Base-by-base conservation (phyloP, 2,888 invertebrate species). In the Tiliacea aurago region DNA sequence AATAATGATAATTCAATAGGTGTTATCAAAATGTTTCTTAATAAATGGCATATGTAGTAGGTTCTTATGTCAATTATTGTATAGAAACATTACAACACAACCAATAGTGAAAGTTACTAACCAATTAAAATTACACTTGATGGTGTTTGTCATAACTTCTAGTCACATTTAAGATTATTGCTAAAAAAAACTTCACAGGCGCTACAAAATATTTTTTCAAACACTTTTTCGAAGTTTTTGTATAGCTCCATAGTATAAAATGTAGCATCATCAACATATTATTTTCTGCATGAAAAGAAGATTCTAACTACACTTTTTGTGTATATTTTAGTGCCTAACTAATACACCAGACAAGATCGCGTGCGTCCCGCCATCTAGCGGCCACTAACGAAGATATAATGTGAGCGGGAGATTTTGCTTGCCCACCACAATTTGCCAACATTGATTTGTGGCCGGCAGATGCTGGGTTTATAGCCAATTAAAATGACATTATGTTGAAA, bases 351-450 rank as follows among this genome's bases (percentile, higher is more conserved):
- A 64, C 72, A 78, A 73, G 81, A 89, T 94, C 89, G 94, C 94
- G 94, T 94, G 94, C 72, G 78, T 79, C 86, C 79, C 87, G 90
- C 92, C 91, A 94, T 94, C 92, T 92, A 89, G 85, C 83, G 83
- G 76, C 68, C 59, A 49, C 83, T 93, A 94, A 94, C 91, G 90
- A 94, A 94, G 93, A 94, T 93, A 91, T 91, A 94, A 76, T 84
- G 81, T 74, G 72, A 79, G 73, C 78, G 85, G 90, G 89, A 89
- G 88, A 90, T 90, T 91, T 87, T 81, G 80, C 85, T 79, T 83
- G 69, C 76, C 84, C 77, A 68, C 82, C 75, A 78, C 86, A 79
- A 84, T 81, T 88, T 88, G 83, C 83, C 83, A 84, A 90, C 92
- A 92, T 94, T 93, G 93, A 94, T 94, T 93, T 93, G 91, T 93